Base-by-base conservation (phyloP, 2,888 invertebrate species). In the Drosophila leonis region DNA sequence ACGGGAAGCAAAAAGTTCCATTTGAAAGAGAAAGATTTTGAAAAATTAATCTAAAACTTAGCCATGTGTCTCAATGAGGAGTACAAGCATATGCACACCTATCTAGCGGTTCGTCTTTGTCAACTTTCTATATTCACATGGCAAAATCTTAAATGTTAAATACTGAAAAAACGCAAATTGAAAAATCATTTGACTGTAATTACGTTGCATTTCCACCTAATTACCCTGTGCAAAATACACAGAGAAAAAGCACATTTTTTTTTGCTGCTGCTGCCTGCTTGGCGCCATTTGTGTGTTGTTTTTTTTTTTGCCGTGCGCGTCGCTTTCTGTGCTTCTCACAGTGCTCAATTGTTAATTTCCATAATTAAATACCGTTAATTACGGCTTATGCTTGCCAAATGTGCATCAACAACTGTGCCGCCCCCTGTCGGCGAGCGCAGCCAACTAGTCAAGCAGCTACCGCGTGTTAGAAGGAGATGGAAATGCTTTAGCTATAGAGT, bases 361-460 rank as follows among this genome's bases (percentile, higher is more conserved):
- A 82, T 90, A 90, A 90, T 90, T 84, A 84, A 86, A 82, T 83
- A 75, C 84, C 82, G 87, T 83, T 87, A 82, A 84, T 80, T 86
- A 75, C 72, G 68, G 83, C 69, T 72, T 65, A 44, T 49, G 73
- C 24, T 44, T 61, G 70, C 52, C 48, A 64, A 76, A 73, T 72
- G 61, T 62, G 73, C 69, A 73, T 52, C 65, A 68, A 68, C 61
- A 71, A 75, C 54, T 66, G 54, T 59, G 48, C 35, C 49, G 65
- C 65, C 72, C 71, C 71, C 72, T 72, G 61, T 48, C 61, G 61
- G 44, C 56, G 29, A 54, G 31, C 56, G 20, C 29, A 18, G 64
- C 31, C 24, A 72, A 72, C 70, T 70, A 60, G 60, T 46, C 39
- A 54, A 29, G 6, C 49, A 35, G 44, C 54, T 37, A 48, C 20